Evolutionary conservation across 2,888 invertebrate genomes (phyloP).

Genomic region (Spodoptera picta): DNA sequence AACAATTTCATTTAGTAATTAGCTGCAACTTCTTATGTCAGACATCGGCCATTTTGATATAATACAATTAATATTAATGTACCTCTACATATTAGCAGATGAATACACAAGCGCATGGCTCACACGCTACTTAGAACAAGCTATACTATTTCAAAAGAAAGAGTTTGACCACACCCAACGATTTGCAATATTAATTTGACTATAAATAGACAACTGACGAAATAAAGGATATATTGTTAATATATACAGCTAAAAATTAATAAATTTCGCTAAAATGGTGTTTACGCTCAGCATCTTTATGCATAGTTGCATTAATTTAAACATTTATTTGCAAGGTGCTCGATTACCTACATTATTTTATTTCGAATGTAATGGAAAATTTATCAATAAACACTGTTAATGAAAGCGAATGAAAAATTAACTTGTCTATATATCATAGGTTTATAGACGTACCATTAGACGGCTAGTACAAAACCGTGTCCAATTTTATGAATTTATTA

Average conservation of each 20-base stretch:
- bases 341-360: conserved; percentile 15
- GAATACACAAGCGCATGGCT: conserved; percentile 27
- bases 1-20: conserved; percentile 31
- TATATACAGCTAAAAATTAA: conserved; percentile 31
- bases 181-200: conserved; percentile 35
- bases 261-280: conserved; percentile 31
- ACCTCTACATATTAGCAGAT: conserved; percentile 17
- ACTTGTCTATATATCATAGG: conserved; percentile 26
- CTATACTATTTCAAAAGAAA: conserved; percentile 18
- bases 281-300: conserved; percentile 28
- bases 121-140: conserved; percentile 15
- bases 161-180: conserved; percentile 22
- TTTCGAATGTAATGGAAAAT: conserved; percentile 19
- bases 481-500: no score
- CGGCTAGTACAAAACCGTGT: no score
- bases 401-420: not conserved
- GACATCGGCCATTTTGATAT: conserved; percentile 18
- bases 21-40: conserved; percentile 30
- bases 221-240: conserved; percentile 44
- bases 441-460: conserved; percentile 1
- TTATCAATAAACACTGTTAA: conserved; percentile 3
- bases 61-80: conserved; percentile 17
- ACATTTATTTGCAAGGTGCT: conserved; percentile 52
- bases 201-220: conserved; percentile 39
- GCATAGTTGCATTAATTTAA: conserved; percentile 42